Conservation (phyloP, 2,113 vertebrate genomes). For the Chinchilla lanigera region DNA sequence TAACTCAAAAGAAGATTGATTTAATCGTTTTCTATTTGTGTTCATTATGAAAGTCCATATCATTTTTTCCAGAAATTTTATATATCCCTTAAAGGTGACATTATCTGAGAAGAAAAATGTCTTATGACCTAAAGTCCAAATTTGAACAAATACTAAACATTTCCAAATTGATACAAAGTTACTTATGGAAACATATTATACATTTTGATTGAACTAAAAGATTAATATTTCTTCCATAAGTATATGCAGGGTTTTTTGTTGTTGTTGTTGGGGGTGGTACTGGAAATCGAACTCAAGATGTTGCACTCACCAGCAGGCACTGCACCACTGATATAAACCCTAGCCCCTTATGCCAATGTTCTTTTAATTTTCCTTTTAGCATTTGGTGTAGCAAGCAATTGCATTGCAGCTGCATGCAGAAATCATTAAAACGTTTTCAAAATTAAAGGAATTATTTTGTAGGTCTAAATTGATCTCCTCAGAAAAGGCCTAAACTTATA, state of each 20-base stretch:
- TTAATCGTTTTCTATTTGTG: slow-evolving; percentile 46
- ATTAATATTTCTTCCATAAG: not conserved
- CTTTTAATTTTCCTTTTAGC: not conserved
- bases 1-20: slow-evolving; percentile 35
- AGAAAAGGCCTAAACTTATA: not conserved
- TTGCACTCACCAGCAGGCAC: too few relatives aligned
- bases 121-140: not conserved
- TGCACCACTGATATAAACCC: too few relatives aligned
- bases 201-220: slow-evolving; percentile 16
- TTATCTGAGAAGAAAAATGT: slow-evolving; percentile 52
- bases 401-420: not conserved
- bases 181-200: not conserved
- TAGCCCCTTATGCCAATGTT: too few relatives aligned
- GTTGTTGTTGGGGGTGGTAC: too few relatives aligned
- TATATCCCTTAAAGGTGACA: slow-evolving; percentile 4
- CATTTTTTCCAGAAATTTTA: slow-evolving; percentile 44
- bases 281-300: too few relatives aligned
- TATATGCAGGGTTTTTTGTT: not conserved
- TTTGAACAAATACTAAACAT: slow-evolving; percentile 20
- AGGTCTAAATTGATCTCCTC: not conserved
- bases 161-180: not conserved
- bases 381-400: not conserved
- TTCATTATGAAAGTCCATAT: slow-evolving; percentile 49
- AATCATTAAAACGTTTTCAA: not conserved
- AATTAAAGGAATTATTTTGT: slow-evolving; percentile 32